Evolutionary conservation across 1,140 invertebrate species (phyloP), one percentile per base, ranked within the genome.

Genomic region (Caenorhabditis latens): DNA sequence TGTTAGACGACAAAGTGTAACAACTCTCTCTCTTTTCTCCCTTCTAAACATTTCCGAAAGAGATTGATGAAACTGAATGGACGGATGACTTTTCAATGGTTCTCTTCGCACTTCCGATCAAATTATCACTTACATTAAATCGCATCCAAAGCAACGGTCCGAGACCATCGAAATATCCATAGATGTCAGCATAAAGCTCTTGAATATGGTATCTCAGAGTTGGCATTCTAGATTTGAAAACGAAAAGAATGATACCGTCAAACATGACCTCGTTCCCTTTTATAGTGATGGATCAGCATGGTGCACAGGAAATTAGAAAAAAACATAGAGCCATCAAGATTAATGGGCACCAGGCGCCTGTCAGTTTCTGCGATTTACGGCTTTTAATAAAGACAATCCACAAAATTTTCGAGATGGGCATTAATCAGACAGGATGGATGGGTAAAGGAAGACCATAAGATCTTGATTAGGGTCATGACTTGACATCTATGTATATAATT

Each of bases 111-210:
- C 11, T 7, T 19, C 6, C 55, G 16, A 53, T 58, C 55, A 58
- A 19, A 7, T 63, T 11, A 40, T 71, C 65, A 71, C 65, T 71
- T 71, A 71, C 65, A 63, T 63, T 63, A 5, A 79, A 79, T 79
- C 71, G 2, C 71, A 79, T 53, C 71, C 71, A 79, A n/a, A 79
- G 40, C n/a, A 79, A 79, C 14, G 71, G 71, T 13, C 46, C 71
- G 24, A 79, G n/a, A 48, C 71, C 71, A 24, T 79, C 71, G 32
- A 79, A 79, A 79, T 79, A 79, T 79, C 71, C 71, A 79, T 79
- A 79, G 19, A 79, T 79, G 53, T 79, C 71, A 24, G 71, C 71
- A 50, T 79, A 79, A 24, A 79, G 71, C 71, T 79, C 71, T 50
- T n/a, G 46, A 50, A 42, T 42, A 48, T 79, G 46, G n/a, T 53